Evolutionary conservation across 2,113 vertebrate genomes (phyloP), one percentile per base, ranked within the genome.

Genomic region (Mixornis gularis): DNA sequence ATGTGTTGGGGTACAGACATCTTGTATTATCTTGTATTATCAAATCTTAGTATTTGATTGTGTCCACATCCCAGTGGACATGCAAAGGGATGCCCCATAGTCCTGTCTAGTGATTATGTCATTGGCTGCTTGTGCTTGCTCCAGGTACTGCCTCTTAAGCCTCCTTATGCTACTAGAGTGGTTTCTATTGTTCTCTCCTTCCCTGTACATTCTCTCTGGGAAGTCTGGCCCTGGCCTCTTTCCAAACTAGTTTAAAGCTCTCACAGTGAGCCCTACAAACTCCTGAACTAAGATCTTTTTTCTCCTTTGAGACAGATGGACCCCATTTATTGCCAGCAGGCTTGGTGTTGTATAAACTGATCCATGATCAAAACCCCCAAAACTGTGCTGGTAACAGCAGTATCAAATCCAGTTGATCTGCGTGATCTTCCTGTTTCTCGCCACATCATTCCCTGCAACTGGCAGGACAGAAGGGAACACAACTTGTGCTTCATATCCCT

Each of bases 261-360:
- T 66, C 3, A 3, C 24, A 80, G 1, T 25, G 6, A 46, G 9
- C n/a, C 27, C 24, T 44, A 12, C 1, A 3, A 40, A n/a, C 16
- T 44, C 22, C 4, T 80, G 32, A 59, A 29, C 13, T 46, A 59
- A 59, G 24, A 40, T 59, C 19, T 17, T 46, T 66, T n/a, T 52
- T 40, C 24, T 38, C 9, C 11, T 25, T 73, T 51, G 27, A 65
- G 44, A 38, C 44, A 73, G 13, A 6, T 65, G 38, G 38, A 73
- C 22, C 6, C n/a, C 5, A 14, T 80, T 59, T 52, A 10, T 59
- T 81, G 44, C 24, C 19, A 46, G 18, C 24, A 46, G n/a, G 25
- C n/a, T 53, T 38, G 13, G 6, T 40, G 16, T 40, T 81, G 4
- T 74, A 22, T 60, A 60, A 68, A 60, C 9, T 53, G 30, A 60